Evolutionary conservation across 2,797 vertebrate species (phyloP), one percentile per base, ranked within the genome.

Genomic region (Anabas testudineus): DNA sequence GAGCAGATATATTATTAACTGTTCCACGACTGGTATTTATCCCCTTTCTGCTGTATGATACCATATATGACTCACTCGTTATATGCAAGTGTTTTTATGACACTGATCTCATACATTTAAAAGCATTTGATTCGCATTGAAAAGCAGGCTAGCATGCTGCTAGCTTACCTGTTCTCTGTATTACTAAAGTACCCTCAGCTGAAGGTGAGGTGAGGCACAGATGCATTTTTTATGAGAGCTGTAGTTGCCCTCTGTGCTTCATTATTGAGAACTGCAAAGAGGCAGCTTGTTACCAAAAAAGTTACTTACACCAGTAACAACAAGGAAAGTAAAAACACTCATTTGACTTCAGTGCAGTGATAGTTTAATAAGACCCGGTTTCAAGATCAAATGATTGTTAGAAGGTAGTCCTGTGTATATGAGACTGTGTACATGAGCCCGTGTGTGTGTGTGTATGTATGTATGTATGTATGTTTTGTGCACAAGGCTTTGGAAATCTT

Each of bases 201-300:
- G 67, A 36, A 72, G 62, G 60, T 87, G 66, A 80, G 69, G 45
- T 51, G 58, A 74, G 55, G 41, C 62, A 30, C 54, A 51, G 52
- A 79, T 92, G 45, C 63, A 82, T 90, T 62, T 92, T 92, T 91
- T 7, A 90, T 90, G 63, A 86, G 53, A 56, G 39, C 61, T 65
- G 75, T 81, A 73, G 78, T 88, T 71, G 84, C 53, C 48, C 24
- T 68, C 58, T 81, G 71, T 67, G 76, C 66, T 89, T 65, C 86
- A 86, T 91, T 89, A 87, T 88, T 89, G 70, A 92, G 53, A 66
- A 22, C 62, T 81, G 63, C 74, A 76, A 87, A 88, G 78, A 80
- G 78, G 56, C 51, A 64, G 52, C 72, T 77, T 85, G 70, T 84
- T 80, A 67, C 68, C 28, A 30, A 39, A 86, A 87, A 80, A 76